These are phyloP conservation scores for Pocillopora grandis DNA, from an alignment of 92 coral and sea anemone genomes.

Conservation along the genomic window DNA sequence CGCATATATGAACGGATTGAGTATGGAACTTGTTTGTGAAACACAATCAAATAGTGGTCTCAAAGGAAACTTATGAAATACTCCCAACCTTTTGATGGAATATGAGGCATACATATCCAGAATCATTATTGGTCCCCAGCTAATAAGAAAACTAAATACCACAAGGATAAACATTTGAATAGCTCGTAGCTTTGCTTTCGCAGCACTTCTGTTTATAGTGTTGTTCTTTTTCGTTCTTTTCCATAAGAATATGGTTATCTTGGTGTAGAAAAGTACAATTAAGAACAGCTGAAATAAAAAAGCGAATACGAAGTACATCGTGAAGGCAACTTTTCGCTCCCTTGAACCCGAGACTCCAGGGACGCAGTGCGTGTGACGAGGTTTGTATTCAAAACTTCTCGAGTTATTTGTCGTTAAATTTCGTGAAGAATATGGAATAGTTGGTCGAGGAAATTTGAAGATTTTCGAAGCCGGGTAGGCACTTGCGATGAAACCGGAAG, in stretches of 20 bases:
- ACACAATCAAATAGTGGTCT: constrained; percentile 49
- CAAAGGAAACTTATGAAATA: constrained; percentile 6
- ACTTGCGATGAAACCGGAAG: constrained; percentile 47
- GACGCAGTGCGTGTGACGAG: constrained; percentile 10
- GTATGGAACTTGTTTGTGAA: constrained; percentile 58
- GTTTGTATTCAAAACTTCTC: not conserved
- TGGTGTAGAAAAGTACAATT: constrained; percentile 9
- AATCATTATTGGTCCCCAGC: constrained; percentile 80
- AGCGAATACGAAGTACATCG: constrained; percentile 21
- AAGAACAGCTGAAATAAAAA: constrained; percentile 22
- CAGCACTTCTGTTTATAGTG: constrained; percentile 13
- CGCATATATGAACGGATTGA: constrained; percentile 66
- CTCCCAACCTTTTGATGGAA: not conserved
- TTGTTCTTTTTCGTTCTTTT: constrained; percentile 6
- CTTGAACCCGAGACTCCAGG: constrained; percentile 7
- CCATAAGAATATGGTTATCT: constrained; percentile 37
- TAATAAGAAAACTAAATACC: constrained; percentile 55
- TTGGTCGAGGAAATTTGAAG: not conserved
- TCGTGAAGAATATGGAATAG: not conserved
- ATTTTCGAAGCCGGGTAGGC: constrained; percentile 4
- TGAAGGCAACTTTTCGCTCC: constrained; percentile 25
- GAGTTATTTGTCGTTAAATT: not conserved
- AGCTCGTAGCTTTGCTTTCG: constrained; percentile 55
- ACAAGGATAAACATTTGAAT: constrained; percentile 52
- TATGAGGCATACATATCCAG: constrained; percentile 43